Evolutionary conservation across 2,113 vertebrate genomes (phyloP), one percentile per base, ranked within the genome.

Genomic region (Origma solitaria): DNA sequence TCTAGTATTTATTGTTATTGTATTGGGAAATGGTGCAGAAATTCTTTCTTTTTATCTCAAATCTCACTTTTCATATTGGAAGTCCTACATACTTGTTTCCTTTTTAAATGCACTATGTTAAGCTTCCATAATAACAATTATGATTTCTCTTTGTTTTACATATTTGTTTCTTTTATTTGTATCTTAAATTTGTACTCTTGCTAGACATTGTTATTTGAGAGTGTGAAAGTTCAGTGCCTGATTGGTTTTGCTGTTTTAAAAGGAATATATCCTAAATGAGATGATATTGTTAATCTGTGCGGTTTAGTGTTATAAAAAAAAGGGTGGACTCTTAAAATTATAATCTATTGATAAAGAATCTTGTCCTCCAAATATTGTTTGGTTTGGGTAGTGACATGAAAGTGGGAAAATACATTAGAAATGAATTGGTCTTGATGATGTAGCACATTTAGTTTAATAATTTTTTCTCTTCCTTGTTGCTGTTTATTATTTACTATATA

Each of bases 101-200:
- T 37, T 82, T 84, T n/a, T 30, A 83, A 88, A 72, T 14, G 3
- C 5, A 9, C 13, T 8, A 0, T 10, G 8, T 64, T 37, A 47
- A 80, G 40, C 3, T 53, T 88, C 24, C 33, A 10, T 35, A 47
- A 66, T 8, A 80, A 53, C 6, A 78, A 10, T 3, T 38, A 56
- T 20, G 1, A 24, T 17, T 61, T 83, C 2, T 13, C 31, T 2
- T 1, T 42, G 61, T 54, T 17, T 18, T 10, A 2, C 1, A 0
- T 40, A 13, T 42, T 80, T 53, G 2, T 73, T 51, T 42, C 7
- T 64, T 76, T 49, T 7, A 20, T 47, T 50, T 90, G 2, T 33
- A 13, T 15, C 28, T n/a, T 61, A 38, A 62, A 51, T 56, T n/a
- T 56, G 8, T n/a, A 13, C 9, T n/a, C 40, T 78, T 35, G 19